A percentile compares a stretch with the other conserved stretches of the same genome.
Evolutionary conservation across 2,797 vertebrate species (phyloP).

Genomic region (Oreonectes daqikongensis): DNA sequence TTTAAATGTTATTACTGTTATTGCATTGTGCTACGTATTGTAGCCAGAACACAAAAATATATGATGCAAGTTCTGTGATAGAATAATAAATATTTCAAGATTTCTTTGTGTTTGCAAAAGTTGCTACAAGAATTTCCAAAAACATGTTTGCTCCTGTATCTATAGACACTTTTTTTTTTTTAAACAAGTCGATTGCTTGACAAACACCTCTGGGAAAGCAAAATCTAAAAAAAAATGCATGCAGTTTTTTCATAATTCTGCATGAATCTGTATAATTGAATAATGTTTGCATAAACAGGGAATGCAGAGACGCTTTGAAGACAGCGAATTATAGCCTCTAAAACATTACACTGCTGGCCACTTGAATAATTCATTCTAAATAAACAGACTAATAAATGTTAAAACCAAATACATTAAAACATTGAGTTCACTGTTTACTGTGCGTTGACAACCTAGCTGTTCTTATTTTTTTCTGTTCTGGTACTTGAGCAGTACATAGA

Average conservation of each 20-base stretch:
- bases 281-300: not conserved
- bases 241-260: not conserved
- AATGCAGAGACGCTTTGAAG: conserved; percentile 25
- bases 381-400: conserved; percentile 25
- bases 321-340: not conserved
- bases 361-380: conserved; percentile 13
- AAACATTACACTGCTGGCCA: not conserved
- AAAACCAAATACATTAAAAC: conserved; percentile 8
- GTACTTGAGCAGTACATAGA: conserved; percentile 44
- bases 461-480: conserved; percentile 22
- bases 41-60: not conserved
- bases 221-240: not conserved
- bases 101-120: not conserved
- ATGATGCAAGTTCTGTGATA: not conserved
- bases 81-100: not conserved
- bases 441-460: conserved; percentile 1
- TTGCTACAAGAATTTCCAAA: no score
- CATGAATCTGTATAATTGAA: not conserved
- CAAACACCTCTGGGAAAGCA: not conserved
- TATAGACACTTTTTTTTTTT: no score
- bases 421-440: not conserved
- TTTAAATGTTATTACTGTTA: conserved; percentile 19
- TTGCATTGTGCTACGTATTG: not conserved
- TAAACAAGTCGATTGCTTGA: not conserved
- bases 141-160: no score